Evolutionary conservation across 2,888 invertebrate genomes (phyloP), one percentile per base, ranked within the genome.

Genomic region (Atethmia centrago): DNA sequence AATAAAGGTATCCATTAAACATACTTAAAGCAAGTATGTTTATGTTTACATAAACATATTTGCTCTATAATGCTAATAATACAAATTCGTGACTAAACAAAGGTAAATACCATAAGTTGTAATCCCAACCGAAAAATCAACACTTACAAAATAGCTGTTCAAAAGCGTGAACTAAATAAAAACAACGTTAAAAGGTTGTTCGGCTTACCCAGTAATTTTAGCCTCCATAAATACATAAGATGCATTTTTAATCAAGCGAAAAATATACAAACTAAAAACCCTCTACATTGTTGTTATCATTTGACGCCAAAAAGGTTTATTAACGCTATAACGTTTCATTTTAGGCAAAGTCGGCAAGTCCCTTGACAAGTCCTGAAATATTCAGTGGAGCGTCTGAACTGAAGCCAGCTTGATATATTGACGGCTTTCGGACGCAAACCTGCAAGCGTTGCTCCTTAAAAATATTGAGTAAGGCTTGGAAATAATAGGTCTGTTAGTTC

Each of bases 211-310:
- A n/a, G 42, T 49, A 28, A 61, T 61, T 65, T 55, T 5, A 28
- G 8, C 61, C 36, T 40, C 49, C 45, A 76, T 71, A 63, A 79
- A 70, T 55, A 31, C 36, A 36, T 4, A 77, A 64, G 42, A 64
- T 65, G 82, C 67, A 82, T 77, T 71, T 71, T 77, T 77, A 82
- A 77, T 71, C 40, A 65, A 71, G 78, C 53, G 25, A 55, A 71
- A 71, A 53, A 55, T 74, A 31, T n/a, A 63, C 49, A 62, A 71
- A 67, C 61, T 53, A 31, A 69, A 31, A 21, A 10, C 31, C 21
- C 40, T 53, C 14, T 59, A 53, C 16, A 7, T 59, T 53, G 19
- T 56, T 63, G 42, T 28, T 62, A 66, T 42, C 28, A 59, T 66
- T 66, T 65, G 10, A 4, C 28, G 28, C 53, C 16, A 40, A 66